Evolutionary conservation across 2,797 vertebrate genomes (phyloP), one percentile per base, ranked within the genome.

Genomic region (Ptychobarbus kaznakovi): DNA sequence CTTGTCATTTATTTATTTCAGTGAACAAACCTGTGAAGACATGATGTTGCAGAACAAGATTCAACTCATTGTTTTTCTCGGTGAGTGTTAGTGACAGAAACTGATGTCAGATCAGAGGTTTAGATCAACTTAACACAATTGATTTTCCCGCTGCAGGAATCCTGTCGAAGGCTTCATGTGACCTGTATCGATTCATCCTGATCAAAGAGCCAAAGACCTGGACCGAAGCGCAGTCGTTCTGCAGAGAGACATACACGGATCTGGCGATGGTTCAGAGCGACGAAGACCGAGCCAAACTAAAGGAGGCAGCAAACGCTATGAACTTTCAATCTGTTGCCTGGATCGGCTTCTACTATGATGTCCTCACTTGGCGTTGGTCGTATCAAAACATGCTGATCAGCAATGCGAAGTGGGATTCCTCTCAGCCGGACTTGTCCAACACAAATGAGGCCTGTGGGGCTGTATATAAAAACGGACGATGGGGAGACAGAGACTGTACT

Each of bases 381-480:
- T 53, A 32, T 22, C 2, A 35, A 6, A 22, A 49, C 6, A 1
- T 3, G 2, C 6, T 1, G 4, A 58, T 58, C 1, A 18, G 1
- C 1, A 51, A 4, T 6, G 0, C 0, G 1, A 51, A 8, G 0
- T 86, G 85, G 85, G 32, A 9, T 0, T 28, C 1, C 3, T 0
- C 0, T 3, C 28, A 78, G 22, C 80, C 85, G 0, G 1, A 82
- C 73, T 72, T 3, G 4, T 0, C 0, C 4, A 1, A 3, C 3
- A 76, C 72, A 20, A 0, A 1, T 0, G 49, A 82, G 51, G 63
- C 51, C 22, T 86, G 85, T 49, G 85, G 0, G 0, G n/a, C 9
- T 25, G 0, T 69, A 3, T 1, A 8, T 0, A 4, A 0, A 0
- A 0, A 0, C 0, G 1, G 12, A 1, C 0, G 0, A 4, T 86